Base-by-base conservation (phyloP, 2,113 vertebrate species). In the Trogon melanurus region DNA sequence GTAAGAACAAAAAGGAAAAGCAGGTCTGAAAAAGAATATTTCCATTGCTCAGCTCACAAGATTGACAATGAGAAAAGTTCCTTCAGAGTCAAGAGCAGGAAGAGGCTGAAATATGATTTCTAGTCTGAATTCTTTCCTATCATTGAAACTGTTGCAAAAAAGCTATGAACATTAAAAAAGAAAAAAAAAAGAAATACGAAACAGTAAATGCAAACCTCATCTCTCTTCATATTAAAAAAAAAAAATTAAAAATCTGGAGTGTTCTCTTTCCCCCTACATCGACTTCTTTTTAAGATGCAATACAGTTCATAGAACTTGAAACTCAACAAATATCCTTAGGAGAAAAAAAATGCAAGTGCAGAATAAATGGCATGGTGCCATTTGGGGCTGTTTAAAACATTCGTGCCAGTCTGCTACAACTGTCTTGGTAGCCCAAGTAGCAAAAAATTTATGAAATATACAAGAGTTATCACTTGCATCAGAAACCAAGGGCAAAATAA, bases 91-190 rank as follows among this genome's bases (percentile, higher is more conserved):
- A 79, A 93, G 80, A 79, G 73, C 60, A 86, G 95, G 88, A 96
- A 95, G 30, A 81, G 41, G 21, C 0, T 93, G 53, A 79, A 96
- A 75, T 80, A 88, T 7, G 1, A 83, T 41, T 89, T 88, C 80
- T 65, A 93, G 74, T 93, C 76, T 51, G 38, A 95, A 69, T 79
- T 93, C 73, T 72, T 89, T 93, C 82, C 84, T 75, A 92, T 64
- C 41, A 75, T 1, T 79, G 70, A 61, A 91, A 75, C 41, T 57
- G 30, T 61, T 78, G 79, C 50, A 82, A 88, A 91, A 91, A 86
- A 92, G 14, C 83, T 67, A 44, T 5, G 8, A 93, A 74, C 65
- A 67, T 67, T 27, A 2, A n/a, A 64, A 73, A 2, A n/a, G 60
- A 73, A 6, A 11, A 36, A 57, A 16, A 9, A 27, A 41, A 45